Base-by-base conservation (phyloP, 2,113 vertebrate genomes). In the Equus quagga region DNA sequence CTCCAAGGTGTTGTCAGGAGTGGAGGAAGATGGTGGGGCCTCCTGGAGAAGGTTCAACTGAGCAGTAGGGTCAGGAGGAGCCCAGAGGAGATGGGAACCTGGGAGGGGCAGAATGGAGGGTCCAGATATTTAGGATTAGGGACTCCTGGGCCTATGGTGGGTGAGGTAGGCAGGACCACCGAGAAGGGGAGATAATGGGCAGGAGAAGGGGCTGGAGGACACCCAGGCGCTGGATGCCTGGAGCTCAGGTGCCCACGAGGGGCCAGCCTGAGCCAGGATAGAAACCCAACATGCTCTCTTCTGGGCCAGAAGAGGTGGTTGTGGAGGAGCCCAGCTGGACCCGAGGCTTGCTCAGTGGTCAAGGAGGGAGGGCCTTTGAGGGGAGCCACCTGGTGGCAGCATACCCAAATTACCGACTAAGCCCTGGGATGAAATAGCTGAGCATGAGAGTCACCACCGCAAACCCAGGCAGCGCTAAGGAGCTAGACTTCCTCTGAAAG, bases 381-480 rank as follows among this genome's bases (percentile, higher is more conserved):
- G 89, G 92, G 89, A 80, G 97, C 97, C 97, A 93, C 94, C 96
- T 97, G 83, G 97, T 94, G 97, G 95, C 73, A 67, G 90, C 41
- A 70, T 62, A 85, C 94, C 86, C 88, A 75, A 96, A 92, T 96
- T 80, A 92, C 92, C 54, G 3, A 76, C 89, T 23, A 90, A 87
- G 67, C 14, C 54, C 23, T 51, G 3, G 0, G 31, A 49, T 9
- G 49, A 70, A 58, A 6, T 0, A 11, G 46, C 73, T n/a, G 36
- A 36, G 11, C 41, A 4, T 17, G 12, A 31, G n/a, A 51, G 4
- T 2, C 3, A 14, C 24, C 49, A 5, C 0, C 3, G 18, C 24
- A 17, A 31, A 31, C 3, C 73, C 5, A 33, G 51, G 41, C 19
- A 7, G 8, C 2, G 6, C 28, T 24, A 15, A 76, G 88, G 17